A percentile compares a stretch with the other conserved stretches of the same genome.
phyloP scores from a whole-genome alignment of 2,888 invertebrate species.

The Lochmaea crataegi region DNA sequence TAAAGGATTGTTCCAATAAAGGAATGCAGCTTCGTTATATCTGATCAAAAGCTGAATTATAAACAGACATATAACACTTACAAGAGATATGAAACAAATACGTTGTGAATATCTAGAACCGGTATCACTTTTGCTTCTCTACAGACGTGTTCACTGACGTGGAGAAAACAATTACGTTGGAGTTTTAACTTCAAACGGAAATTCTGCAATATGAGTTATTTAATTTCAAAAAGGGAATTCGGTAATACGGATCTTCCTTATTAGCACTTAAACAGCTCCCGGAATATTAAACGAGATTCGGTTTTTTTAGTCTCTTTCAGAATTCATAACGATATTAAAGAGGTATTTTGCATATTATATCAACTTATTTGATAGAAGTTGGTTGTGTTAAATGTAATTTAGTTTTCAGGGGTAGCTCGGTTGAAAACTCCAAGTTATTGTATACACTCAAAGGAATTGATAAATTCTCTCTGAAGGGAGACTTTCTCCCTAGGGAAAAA shows the following conservation, averaged over 20 bases:
- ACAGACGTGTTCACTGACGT: background rate
- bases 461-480: too few species aligned
- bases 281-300: background rate
- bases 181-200: slow-evolving; percentile 21
- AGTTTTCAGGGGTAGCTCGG: too few species aligned
- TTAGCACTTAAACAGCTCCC: background rate
- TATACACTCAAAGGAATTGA: too few species aligned
- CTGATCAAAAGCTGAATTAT: background rate
- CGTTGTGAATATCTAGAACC: background rate
- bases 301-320: background rate
- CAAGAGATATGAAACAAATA: background rate
- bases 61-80: background rate
- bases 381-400: too few species aligned
- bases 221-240: background rate
- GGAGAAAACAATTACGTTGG: slow-evolving; percentile 7
- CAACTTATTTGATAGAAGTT: too few species aligned
- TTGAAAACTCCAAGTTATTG: too few species aligned
- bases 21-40: background rate
- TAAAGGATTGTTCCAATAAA: background rate
- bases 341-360: background rate
- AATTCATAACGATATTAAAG: background rate
- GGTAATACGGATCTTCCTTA: background rate
- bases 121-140: background rate
- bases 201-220: background rate
- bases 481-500: too few species aligned